Conservation (phyloP, 2,113 vertebrate genomes). For the Bufo bufo region DNA sequence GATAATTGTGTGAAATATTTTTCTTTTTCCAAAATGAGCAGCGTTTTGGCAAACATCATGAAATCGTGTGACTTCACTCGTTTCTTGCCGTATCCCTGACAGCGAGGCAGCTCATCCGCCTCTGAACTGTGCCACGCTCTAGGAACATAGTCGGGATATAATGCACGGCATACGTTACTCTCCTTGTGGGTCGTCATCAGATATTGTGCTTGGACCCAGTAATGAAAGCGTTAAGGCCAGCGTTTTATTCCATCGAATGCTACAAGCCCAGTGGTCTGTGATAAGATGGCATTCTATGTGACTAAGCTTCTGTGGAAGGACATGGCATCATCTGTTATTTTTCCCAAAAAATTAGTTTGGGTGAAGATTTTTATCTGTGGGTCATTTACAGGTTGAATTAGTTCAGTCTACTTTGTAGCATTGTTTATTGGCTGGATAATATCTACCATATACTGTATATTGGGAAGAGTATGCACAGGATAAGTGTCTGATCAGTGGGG, state of each 20-base stretch:
- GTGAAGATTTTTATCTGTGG: too few relatives aligned
- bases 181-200: background rate
- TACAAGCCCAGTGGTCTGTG: background rate
- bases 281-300: background rate
- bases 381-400: too few relatives aligned
- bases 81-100: background rate
- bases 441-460: too few relatives aligned
- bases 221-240: background rate
- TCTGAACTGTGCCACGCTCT: background rate
- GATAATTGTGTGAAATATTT: conserved; percentile 54
- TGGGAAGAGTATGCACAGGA: too few relatives aligned
- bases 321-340: background rate
- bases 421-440: too few relatives aligned
- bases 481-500: too few relatives aligned
- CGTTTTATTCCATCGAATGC: background rate
- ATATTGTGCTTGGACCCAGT: background rate
- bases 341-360: background rate
- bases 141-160: background rate
- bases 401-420: too few relatives aligned
- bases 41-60: conserved; percentile 46
- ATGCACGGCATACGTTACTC: background rate
- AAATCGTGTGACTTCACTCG: conserved; percentile 19
- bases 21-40: conserved; percentile 36
- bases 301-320: background rate
- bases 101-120: background rate